These are phyloP conservation scores for Dendrolimus punctatus DNA, from an alignment of 1,140 invertebrate species.

Conservation along the genomic window DNA sequence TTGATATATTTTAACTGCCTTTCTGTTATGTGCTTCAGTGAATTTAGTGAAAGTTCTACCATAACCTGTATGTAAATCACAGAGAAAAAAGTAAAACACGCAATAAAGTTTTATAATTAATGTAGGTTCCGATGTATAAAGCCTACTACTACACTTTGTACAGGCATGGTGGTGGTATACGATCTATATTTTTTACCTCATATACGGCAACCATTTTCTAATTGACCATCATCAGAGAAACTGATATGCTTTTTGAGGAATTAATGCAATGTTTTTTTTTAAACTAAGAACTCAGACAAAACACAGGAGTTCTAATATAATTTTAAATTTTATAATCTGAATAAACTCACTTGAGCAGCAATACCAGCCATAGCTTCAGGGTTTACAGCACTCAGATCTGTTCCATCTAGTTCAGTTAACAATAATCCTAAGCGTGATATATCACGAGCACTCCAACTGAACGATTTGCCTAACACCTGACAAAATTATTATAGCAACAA, in stretches of 20 bases:
- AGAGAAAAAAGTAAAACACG: neutral
- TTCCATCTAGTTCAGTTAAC: constrained; percentile 40
- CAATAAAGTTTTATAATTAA: neutral
- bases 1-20: constrained; percentile 34
- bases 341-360: constrained; percentile 33
- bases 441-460: constrained; percentile 51
- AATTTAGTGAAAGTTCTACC: constrained; percentile 33
- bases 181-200: too few species aligned
- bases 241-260: too few species aligned
- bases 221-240: too few species aligned
- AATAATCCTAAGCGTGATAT: constrained; percentile 47
- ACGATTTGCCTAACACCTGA: constrained; percentile 50
- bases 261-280: too few species aligned
- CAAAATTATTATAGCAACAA: constrained; percentile 14
- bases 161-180: too few species aligned
- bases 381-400: constrained; percentile 38
- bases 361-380: constrained; percentile 52
- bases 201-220: too few species aligned
- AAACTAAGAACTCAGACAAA: too few species aligned
- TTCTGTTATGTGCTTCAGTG: constrained; percentile 36
- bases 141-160: too few species aligned
- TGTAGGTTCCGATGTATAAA: too few species aligned
- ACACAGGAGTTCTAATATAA: too few species aligned
- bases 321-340: neutral
- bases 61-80: constrained; percentile 37